A percentile compares a stretch with the other conserved stretches of the same genome.
Evolutionary conservation across 2,888 invertebrate species (phyloP).

Genomic region (Andrena haemorrhoa): DNA sequence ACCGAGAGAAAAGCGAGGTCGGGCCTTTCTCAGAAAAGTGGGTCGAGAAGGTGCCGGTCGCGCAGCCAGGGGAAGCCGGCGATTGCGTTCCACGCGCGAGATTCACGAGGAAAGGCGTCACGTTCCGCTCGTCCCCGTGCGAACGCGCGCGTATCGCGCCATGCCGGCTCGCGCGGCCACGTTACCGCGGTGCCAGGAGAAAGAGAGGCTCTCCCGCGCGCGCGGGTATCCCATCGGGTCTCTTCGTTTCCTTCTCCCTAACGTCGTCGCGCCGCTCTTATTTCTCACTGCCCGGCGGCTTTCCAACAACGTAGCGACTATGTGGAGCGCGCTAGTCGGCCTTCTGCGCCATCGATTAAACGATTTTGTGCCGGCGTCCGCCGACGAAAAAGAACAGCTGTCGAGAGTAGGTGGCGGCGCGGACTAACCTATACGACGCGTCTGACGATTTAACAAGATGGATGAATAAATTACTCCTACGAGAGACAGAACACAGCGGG

Average conservation of each 20-base stretch:
- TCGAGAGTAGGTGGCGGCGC: conserved; percentile 31
- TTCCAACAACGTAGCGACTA: conserved; percentile 38
- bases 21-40: conserved; percentile 80
- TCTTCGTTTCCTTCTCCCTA: too few relatives aligned
- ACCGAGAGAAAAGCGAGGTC: conserved; percentile 79
- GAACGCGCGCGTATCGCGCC: conserved; percentile 8
- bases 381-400: conserved; percentile 25
- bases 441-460: conserved; percentile 27
- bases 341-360: conserved; percentile 51
- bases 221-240: neutral
- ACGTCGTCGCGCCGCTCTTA: neutral
- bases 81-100: conserved; percentile 52
- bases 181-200: conserved; percentile 15
- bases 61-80: conserved; percentile 21
- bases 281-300: conserved; percentile 30
- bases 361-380: conserved; percentile 16
- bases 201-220: conserved; percentile 29
- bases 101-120: conserved; percentile 59
- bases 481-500: neutral
- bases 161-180: conserved; percentile 23
- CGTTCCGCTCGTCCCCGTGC: conserved; percentile 24
- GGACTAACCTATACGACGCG: conserved; percentile 3
- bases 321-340: conserved; percentile 35
- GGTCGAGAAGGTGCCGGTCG: conserved; percentile 74
- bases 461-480: conserved; percentile 52